Evolutionary conservation across 1,140 invertebrate species (phyloP).

Genomic region (Magallana angulata): DNA sequence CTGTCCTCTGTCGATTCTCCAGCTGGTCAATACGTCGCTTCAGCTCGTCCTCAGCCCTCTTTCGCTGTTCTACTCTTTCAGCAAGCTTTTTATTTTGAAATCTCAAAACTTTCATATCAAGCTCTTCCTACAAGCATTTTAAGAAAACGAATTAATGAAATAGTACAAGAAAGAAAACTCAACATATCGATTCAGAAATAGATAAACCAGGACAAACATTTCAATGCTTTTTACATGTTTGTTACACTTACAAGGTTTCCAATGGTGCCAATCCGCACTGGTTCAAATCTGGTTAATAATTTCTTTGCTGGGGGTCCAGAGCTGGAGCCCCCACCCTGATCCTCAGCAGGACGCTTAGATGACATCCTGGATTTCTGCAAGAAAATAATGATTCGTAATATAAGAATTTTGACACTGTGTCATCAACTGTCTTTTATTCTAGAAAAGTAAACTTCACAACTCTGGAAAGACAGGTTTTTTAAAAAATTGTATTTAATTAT

Average conservation of each 20-base stretch:
- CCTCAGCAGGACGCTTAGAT: constrained; percentile 83
- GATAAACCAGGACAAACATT: background rate
- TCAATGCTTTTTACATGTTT: too few relatives aligned
- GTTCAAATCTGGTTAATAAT: constrained; percentile 91
- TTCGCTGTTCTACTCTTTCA: constrained; percentile 92
- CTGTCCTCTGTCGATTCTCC: constrained; percentile 97
- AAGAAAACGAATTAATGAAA: background rate
- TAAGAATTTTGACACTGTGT: too few relatives aligned
- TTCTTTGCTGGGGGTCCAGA: constrained; percentile 84
- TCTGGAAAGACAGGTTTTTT: too few relatives aligned
- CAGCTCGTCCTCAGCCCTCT: constrained; percentile 93
- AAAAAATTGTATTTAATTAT: too few relatives aligned
- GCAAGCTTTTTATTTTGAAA: constrained; percentile 98
- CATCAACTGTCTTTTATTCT: too few relatives aligned
- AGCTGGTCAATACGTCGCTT: constrained; percentile 96
- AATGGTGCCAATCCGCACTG: constrained; percentile 93
- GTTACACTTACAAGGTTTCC: constrained; percentile 85
- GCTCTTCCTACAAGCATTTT: constrained; percentile 86
- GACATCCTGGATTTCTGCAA: constrained; percentile 61
- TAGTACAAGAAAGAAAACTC: background rate
- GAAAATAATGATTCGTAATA: background rate
- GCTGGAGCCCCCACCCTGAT: constrained; percentile 80
- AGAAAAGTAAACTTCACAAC: too few relatives aligned
- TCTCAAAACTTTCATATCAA: constrained; percentile 97
- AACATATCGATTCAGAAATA: background rate